Conservation (phyloP, 2,797 vertebrate genomes). For the Sternotherus odoratus region DNA sequence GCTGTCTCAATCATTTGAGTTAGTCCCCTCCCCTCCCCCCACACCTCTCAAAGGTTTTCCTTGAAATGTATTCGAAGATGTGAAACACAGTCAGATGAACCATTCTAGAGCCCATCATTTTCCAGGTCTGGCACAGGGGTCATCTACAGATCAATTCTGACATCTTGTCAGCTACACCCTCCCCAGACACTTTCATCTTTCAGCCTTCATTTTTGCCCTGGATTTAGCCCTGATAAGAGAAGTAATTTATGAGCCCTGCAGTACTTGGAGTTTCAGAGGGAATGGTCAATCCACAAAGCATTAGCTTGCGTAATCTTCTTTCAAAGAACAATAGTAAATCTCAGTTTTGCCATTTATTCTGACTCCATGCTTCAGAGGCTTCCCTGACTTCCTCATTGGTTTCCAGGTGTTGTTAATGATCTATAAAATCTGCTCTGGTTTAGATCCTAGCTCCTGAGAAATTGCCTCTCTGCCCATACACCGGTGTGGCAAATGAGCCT, state of each 20-base stretch:
- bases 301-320: background rate
- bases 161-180: background rate
- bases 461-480: background rate
- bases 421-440: background rate
- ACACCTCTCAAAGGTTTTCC: background rate
- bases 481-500: background rate
- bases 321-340: background rate
- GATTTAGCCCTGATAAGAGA: background rate
- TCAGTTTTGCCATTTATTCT: background rate
- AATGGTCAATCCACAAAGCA: background rate
- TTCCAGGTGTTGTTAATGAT: background rate
- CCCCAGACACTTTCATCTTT: background rate
- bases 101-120: background rate
- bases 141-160: background rate
- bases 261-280: background rate
- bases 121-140: background rate
- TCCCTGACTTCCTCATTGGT: background rate
- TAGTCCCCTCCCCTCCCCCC: background rate
- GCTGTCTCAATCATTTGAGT: background rate
- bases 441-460: background rate
- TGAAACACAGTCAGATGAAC: background rate
- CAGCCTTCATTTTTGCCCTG: background rate
- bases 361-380: background rate
- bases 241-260: background rate
- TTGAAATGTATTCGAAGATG: background rate